phyloP scores from a whole-genome alignment of 2,113 vertebrate genomes.

The Laticauda colubrina region DNA sequence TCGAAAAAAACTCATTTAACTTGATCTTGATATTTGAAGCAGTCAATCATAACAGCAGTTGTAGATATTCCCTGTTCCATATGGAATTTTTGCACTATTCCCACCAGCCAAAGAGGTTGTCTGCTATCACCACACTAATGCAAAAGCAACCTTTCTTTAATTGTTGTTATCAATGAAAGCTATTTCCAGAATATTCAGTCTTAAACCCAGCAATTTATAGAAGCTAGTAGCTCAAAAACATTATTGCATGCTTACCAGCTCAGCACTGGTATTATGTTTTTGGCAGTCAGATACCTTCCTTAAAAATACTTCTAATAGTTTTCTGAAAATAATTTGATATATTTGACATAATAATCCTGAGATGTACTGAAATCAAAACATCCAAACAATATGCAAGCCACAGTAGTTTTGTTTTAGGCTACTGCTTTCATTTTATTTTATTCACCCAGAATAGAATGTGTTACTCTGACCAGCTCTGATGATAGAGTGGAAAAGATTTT shows the following conservation, averaged over 20 bases:
- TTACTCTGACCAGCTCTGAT: not conserved
- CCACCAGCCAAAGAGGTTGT: not conserved
- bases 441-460: not conserved
- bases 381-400: not conserved
- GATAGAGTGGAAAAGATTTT: not conserved
- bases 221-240: not conserved
- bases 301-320: slow-evolving; percentile 1
- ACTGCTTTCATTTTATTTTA: not conserved
- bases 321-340: slow-evolving; percentile 32
- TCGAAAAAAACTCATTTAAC: not conserved
- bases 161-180: not conserved
- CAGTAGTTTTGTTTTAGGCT: not conserved
- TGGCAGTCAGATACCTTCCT: rapidly evolving
- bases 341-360: too few species aligned
- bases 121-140: not conserved
- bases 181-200: rapidly evolving
- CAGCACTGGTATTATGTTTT: not conserved
- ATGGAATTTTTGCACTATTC: not conserved
- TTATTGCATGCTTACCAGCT: not conserved
- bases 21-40: not conserved
- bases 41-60: not conserved
- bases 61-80: not conserved
- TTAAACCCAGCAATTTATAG: not conserved
- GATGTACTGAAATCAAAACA: slow-evolving; percentile 18
- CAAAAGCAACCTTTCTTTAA: not conserved